Evolutionary conservation across 1,140 invertebrate species (phyloP), one percentile per base, ranked within the genome.

Genomic region (Zaprionus tsacasi): DNA sequence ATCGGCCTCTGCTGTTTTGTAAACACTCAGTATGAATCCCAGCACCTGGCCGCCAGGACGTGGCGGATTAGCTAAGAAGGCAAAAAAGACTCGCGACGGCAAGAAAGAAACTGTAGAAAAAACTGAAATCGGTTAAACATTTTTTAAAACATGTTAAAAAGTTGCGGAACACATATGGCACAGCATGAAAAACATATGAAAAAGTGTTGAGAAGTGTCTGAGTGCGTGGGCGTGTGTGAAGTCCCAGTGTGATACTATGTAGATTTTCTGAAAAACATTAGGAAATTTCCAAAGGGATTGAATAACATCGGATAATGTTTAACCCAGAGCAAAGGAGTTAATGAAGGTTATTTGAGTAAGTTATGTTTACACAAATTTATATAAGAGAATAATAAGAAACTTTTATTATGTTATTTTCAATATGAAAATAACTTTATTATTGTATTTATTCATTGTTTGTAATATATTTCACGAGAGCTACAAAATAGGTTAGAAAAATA

Each of bases 11-110:
- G 80, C 70, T 91, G 86, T 91, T 91, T 91, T 88, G 90, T 79
- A 87, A 91, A 91, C 90, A 91, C 77, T 91, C 90, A 91, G 90
- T 91, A 78, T 90, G 90, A 82, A 78, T 80, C 82, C 79, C 79
- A 79, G 48, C 64, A 76, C 64, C 81, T 79, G 75, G 59, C 27
- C 11, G 82, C 70, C 79, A 73, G 76, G 82, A 90, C 90, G 90
- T 90, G 45, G 71, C 81, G 85, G 64, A 71, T 89, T 64, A 72
- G 64, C 81, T 81, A 50, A 82, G 70, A 70, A 82, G 66, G 48
- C 48, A 72, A 61, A 30, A 57, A 68, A 38, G 1, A 48, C 66
- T 55, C 60, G 66, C 67, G 65, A 55, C 67, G 52, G 30, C 54
- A 68, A 57, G 48, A 54, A 8, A 54, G 1, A 30, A 30, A 30